These are phyloP conservation scores for Campylorhamphus procurvoides DNA, from an alignment of 2,113 vertebrate species.

Conservation along the genomic window DNA sequence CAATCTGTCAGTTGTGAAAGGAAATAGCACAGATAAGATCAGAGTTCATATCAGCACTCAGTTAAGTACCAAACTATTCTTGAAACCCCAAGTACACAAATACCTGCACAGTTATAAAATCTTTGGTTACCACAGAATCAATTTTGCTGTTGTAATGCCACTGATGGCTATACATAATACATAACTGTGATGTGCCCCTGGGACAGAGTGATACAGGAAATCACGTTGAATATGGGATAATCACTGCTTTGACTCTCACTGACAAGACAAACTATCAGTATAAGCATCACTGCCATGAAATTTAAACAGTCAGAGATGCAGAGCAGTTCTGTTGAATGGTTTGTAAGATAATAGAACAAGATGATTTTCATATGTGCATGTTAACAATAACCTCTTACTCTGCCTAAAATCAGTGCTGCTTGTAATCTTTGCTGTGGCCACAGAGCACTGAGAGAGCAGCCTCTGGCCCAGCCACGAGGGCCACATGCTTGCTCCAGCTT, in stretches of 20 bases:
- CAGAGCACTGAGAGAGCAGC: neutral
- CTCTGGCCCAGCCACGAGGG: neutral
- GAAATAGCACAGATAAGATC: neutral
- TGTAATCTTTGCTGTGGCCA: neutral
- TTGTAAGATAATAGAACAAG: fast-evolving
- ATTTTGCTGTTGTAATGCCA: neutral
- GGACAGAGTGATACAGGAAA: neutral
- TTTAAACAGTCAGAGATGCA: neutral
- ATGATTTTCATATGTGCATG: neutral
- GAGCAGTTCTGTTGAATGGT: no score
- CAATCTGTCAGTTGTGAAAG: neutral
- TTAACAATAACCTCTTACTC: neutral
- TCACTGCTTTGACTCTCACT: neutral
- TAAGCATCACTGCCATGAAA: neutral
- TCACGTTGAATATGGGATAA: neutral
- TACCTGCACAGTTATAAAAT: fast-evolving
- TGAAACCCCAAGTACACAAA: neutral
- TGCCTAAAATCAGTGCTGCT: neutral
- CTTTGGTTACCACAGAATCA: neutral
- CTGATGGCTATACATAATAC: neutral
- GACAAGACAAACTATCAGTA: neutral
- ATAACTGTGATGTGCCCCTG: neutral
- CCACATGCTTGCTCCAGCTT: neutral
- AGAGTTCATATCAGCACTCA: neutral
- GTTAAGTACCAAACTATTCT: neutral